A percentile compares a stretch with the other conserved stretches of the same genome.
Conservation (phyloP, 2,797 vertebrate genomes). For the Notolepis coatsorum region DNA sequence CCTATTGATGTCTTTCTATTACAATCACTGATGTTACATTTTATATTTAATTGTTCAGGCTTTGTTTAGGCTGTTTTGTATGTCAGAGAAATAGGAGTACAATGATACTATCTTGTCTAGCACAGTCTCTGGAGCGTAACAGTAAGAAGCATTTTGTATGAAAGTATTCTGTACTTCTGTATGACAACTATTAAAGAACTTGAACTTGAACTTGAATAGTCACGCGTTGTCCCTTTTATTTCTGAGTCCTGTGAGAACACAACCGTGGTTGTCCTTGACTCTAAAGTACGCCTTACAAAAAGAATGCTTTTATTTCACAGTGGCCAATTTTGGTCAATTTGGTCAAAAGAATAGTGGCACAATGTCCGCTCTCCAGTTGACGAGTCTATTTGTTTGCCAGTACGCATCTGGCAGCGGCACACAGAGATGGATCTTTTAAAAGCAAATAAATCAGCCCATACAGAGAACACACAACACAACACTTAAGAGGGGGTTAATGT, state of each 20-base stretch:
- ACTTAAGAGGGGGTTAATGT: slow-evolving; percentile 20
- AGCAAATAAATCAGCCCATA: slow-evolving; percentile 55
- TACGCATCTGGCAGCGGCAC: slow-evolving; percentile 11
- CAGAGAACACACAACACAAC: slow-evolving; percentile 26
- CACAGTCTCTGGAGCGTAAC: too few relatives aligned
- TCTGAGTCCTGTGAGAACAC: slow-evolving; percentile 30
- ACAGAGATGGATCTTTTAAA: slow-evolving; percentile 49
- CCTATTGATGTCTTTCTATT: too few relatives aligned
- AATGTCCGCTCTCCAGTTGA: slow-evolving; percentile 54
- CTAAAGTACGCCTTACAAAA: slow-evolving; percentile 10
- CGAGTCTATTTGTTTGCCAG: slow-evolving; percentile 47
- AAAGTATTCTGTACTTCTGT: too few relatives aligned
- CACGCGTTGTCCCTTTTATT: slow-evolving; percentile 39
- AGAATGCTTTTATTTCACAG: slow-evolving; percentile 28
- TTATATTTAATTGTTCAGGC: too few relatives aligned
- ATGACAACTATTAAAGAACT: too few relatives aligned
- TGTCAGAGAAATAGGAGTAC: too few relatives aligned
- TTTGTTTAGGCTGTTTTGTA: too few relatives aligned
- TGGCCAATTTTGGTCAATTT: slow-evolving; percentile 26
- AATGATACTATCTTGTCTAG: too few relatives aligned
- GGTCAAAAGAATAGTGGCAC: slow-evolving; percentile 41
- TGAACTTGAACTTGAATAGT: too few relatives aligned
- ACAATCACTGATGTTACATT: too few relatives aligned
- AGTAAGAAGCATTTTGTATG: too few relatives aligned
- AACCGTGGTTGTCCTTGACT: slow-evolving; percentile 39